phyloP scores from a whole-genome alignment of 2,888 invertebrate genomes.

The Seladonia tumulorum region DNA sequence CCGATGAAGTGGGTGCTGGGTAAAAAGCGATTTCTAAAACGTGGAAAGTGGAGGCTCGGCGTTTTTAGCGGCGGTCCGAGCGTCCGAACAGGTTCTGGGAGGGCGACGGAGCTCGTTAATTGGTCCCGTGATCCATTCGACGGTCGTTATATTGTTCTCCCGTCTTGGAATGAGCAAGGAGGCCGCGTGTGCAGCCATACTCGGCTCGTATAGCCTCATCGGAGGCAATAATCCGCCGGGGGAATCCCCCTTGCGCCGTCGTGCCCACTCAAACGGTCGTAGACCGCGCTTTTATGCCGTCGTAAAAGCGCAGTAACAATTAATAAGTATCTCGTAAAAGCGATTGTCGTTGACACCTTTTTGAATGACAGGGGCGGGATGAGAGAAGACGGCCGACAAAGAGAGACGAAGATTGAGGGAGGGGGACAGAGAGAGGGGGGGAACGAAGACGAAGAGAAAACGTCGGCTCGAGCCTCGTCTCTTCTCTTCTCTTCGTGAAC shows the following conservation, averaged over 20 bases:
- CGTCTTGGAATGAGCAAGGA: constrained; percentile 48
- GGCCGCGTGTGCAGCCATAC: constrained; percentile 58
- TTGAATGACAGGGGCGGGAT: constrained; percentile 83
- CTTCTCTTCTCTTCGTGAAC: constrained; percentile 33
- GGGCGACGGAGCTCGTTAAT: neutral
- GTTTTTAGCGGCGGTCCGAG: neutral
- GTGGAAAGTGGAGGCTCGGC: neutral
- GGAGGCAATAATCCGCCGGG: constrained; percentile 81
- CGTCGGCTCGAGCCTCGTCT: neutral
- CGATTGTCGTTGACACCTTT: constrained; percentile 86
- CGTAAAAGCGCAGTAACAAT: constrained; percentile 87
- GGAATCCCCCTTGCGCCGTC: constrained; percentile 74
- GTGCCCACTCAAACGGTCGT: constrained; percentile 80
- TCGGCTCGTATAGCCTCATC: constrained; percentile 68
- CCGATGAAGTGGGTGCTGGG: neutral
- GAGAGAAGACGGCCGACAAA: constrained; percentile 13
- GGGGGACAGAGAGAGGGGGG: neutral
- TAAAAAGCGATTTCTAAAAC: constrained; percentile 12
- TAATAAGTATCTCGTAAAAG: constrained; percentile 87
- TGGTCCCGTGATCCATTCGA: neutral
- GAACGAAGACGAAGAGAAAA: constrained; percentile 15
- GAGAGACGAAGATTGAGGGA: neutral
- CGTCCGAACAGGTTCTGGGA: constrained; percentile 27
- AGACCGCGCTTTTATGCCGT: constrained; percentile 85
- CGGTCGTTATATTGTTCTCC: constrained; percentile 49